Base-by-base conservation (phyloP, 2,797 vertebrate species). In the Ptychobarbus kaznakovi region DNA sequence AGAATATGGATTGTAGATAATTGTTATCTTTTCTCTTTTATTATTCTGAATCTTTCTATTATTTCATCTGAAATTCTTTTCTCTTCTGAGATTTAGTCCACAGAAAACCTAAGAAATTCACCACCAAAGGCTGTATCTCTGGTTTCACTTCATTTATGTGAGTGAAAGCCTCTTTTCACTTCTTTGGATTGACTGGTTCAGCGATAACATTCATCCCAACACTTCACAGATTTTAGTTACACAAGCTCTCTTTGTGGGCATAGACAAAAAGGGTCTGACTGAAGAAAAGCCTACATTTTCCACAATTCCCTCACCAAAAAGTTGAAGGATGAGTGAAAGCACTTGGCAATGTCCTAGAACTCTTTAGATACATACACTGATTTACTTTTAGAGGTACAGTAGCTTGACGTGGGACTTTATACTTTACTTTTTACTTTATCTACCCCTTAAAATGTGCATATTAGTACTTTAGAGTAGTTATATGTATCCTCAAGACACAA, bases 171-270 rank as follows among this genome's bases (percentile, higher is more conserved):
- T 40, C 80, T 79, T 86, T 90, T 89, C 82, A 88, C 87, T 80
- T 80, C 15, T 78, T 69, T 82, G 16, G 66, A 88, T 83, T 72
- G 77, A 84, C 74, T 88, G 83, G 53, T 82, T 83, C 61, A 84
- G 85, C 10, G 85, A 90, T 88, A 89, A 87, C 84, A 82, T 90
- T 88, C 84, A 74, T 77, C 49, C 65, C 49, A 86, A 89, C 84
- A 88, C 87, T 87, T 85, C 84, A 89, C 73, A 85, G 74, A 76
- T 75, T 81, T 80, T 16, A 38, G 53, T 76, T 58, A 74, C 77
- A 90, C 82, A 89, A 87, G 81, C 80, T 82, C 84, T 87, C 83
- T 90, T 90, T 90, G 86, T 86, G 84, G 44, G 18, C 44, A n/a
- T 11, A 49, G 82, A 89, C 84, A 90, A 89, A 87, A 89, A 85